phyloP scores from a whole-genome alignment of 2,113 vertebrate species.

The Rana temporaria region DNA sequence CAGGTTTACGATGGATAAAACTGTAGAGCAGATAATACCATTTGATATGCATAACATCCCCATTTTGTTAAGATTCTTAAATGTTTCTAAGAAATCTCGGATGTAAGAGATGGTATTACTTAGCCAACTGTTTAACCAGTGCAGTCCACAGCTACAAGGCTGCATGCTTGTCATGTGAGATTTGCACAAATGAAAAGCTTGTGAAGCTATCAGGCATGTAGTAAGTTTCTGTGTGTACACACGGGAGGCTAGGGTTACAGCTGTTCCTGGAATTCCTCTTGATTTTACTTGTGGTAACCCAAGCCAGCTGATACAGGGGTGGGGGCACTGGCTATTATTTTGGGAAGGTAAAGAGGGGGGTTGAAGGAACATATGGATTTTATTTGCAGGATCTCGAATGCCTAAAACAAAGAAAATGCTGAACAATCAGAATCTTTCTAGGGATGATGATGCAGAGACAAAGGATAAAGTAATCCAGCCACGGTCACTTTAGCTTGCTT shows the following conservation, averaged over 20 bases:
- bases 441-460: no score
- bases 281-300: slow-evolving; percentile 49
- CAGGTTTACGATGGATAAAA: no score
- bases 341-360: slow-evolving; percentile 24
- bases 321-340: slow-evolving; percentile 44
- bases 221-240: slow-evolving; percentile 28
- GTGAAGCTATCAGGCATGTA: slow-evolving; percentile 18
- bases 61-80: no score
- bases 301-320: slow-evolving; percentile 54
- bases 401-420: not conserved
- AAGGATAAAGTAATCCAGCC: no score
- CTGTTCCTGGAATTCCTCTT: slow-evolving; percentile 53
- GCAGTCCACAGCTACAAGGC: not conserved
- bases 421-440: not conserved
- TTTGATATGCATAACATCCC: no score
- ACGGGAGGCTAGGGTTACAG: slow-evolving; percentile 46
- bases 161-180: not conserved
- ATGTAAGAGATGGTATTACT: not conserved
- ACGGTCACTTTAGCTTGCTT: no score
- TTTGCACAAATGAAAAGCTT: slow-evolving; percentile 32
- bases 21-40: no score
- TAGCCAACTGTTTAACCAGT: not conserved
- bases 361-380: slow-evolving; percentile 46
- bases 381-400: slow-evolving; percentile 52
- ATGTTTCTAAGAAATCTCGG: not conserved